Conservation (phyloP, 2,113 vertebrate species). For the Echinops telfairi region DNA sequence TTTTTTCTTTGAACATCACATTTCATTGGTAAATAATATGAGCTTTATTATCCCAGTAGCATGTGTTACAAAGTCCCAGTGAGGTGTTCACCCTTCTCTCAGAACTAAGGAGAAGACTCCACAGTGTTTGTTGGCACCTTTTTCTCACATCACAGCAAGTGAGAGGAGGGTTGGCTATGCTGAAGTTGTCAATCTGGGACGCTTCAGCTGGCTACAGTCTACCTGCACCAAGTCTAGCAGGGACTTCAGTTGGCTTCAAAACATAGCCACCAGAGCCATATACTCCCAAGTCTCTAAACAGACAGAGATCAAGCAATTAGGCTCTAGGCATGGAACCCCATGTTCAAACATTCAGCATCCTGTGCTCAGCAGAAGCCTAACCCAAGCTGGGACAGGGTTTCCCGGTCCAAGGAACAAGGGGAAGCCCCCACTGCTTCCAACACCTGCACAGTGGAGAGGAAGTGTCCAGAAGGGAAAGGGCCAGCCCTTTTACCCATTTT, state of each 20-base stretch:
- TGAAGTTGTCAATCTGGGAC: neutral
- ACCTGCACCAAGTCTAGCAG: neutral
- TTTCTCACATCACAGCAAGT: neutral
- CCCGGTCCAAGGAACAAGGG: neutral
- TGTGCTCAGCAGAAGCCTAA: conserved; percentile 16
- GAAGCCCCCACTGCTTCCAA: conserved; percentile 10
- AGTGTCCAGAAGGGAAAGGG: conserved; percentile 38
- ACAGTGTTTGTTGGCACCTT: conserved; percentile 23
- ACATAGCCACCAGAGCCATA: neutral
- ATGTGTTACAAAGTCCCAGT: conserved; percentile 10
- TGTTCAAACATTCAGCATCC: neutral
- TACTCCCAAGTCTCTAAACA: neutral
- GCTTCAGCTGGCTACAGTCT: neutral
- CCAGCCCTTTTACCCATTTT: conserved; percentile 48
- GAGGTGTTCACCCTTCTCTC: neutral
- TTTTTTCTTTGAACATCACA: conserved; percentile 43
- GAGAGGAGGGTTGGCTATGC: conserved; percentile 2
- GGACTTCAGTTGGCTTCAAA: conserved; percentile 12
- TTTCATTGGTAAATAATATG: conserved; percentile 46
- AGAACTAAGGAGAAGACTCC: conserved; percentile 2
- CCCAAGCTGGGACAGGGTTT: conserved; percentile 23
- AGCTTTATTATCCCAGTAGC: neutral
- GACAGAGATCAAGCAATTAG: conserved; percentile 42
- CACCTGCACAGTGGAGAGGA: conserved; percentile 21
- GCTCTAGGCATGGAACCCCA: neutral